Evolutionary conservation across 2,113 vertebrate species (phyloP), one percentile per base, ranked within the genome.

Genomic region (Oncorhynchus clarkii): DNA sequence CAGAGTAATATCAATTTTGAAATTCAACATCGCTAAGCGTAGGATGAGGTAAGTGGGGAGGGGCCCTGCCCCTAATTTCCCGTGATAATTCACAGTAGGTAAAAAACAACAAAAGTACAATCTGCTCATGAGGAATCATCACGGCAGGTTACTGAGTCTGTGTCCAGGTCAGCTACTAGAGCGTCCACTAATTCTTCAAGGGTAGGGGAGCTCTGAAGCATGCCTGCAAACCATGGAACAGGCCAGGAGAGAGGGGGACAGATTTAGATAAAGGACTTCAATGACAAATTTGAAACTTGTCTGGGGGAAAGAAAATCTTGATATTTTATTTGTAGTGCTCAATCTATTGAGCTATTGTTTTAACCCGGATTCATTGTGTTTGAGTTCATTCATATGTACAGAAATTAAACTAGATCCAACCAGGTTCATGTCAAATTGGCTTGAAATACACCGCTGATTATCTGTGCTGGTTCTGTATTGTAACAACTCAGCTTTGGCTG

Each of bases 111-210:
- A 5, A 26, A 68, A 29, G 6, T 12, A 22, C 39, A 60, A 62
- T 14, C 24, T 22, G 2, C 9, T 5, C 45, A 26, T 29, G 31
- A 64, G 3, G 49, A 51, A 54, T 70, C 60, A 7, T 54, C 51
- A 54, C 51, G 5, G 51, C 51, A 54, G 16, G 51, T 54, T 54
- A 54, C 8, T 11, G 39, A 24, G n/a, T 45, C 45, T 74, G 57
- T 68, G 29, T 75, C 72, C 20, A 78, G 34, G n/a, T 78, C 80
- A n/a, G 77, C 20, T 29, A 81, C 80, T 7, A 82, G 64, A 67
- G 76, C 76, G n/a, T 82, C 72, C 11, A 75, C 76, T 65, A 78
- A 62, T 26, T 82, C 69, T 74, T 82, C 76, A 71, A 72, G 54
- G 20, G 76, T 75, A n/a, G 76, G 68, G 9, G 76, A 60, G 26